A percentile compares a stretch with the other conserved stretches of the same genome.
Conservation (phyloP, 2,113 vertebrate genomes). For the Bettongia penicillata region DNA sequence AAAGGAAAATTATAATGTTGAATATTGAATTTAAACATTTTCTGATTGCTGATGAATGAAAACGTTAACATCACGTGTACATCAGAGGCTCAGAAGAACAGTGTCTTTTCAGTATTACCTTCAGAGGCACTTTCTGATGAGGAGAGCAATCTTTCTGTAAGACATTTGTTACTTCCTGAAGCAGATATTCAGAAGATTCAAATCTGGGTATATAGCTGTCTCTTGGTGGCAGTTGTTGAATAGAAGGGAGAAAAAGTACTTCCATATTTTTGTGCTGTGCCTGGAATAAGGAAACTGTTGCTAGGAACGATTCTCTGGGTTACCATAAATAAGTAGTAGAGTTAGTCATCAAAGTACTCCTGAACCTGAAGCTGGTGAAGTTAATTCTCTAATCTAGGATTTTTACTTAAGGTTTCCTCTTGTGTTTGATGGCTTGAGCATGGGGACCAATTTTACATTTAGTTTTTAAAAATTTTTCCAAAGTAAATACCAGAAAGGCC, state of each 20-base stretch:
- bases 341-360: background rate
- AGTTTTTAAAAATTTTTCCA: background rate
- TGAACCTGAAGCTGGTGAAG: background rate
- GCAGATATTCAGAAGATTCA: background rate
- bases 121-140: background rate
- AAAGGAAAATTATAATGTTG: background rate
- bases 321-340: background rate
- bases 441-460: background rate
- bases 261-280: background rate
- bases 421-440: background rate
- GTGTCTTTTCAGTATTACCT: background rate
- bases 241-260: background rate
- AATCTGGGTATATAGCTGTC: background rate
- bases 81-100: background rate
- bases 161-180: background rate
- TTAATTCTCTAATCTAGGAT: background rate
- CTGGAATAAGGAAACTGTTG: background rate
- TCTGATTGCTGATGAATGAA: background rate
- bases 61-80: background rate
- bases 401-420: background rate
- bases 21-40: background rate
- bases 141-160: background rate
- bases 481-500: background rate
- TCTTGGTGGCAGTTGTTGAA: background rate
- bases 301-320: background rate